A percentile compares a stretch with the other conserved stretches of the same genome.
Conservation (phyloP, 37 sponge, comb jelly and placozoan genomes). For the Ephydatia muelleri region DNA sequence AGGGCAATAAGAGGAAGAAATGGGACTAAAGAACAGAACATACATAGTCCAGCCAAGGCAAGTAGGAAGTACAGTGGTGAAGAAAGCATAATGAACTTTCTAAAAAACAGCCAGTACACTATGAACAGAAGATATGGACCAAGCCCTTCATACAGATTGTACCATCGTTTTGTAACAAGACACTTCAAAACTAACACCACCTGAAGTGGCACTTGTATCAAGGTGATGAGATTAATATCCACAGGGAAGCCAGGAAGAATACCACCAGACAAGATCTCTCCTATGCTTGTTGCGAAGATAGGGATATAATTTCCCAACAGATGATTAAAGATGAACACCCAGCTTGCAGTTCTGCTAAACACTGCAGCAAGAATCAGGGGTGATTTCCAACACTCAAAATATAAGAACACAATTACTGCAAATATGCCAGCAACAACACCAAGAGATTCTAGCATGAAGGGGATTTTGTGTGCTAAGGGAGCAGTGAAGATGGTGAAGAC, state of each 20-base stretch:
- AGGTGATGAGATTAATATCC: constrained; percentile 18
- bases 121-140: constrained; percentile 53
- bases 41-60: not conserved
- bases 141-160: constrained; percentile 30
- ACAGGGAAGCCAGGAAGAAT: constrained; percentile 9
- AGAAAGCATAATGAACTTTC: constrained; percentile 19
- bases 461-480: constrained; percentile 12
- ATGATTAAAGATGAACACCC: constrained; percentile 12
- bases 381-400: constrained; percentile 40
- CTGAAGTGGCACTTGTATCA: constrained; percentile 41
- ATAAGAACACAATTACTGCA: constrained; percentile 16
- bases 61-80: constrained; percentile 3
- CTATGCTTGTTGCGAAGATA: not conserved
- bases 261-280: constrained; percentile 11
- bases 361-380: constrained; percentile 3
- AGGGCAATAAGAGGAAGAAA: constrained; percentile 38
- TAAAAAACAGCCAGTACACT: constrained; percentile 35
- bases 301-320: not conserved
- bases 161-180: not conserved
- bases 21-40: constrained; percentile 6
- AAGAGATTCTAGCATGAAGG: constrained; percentile 6
- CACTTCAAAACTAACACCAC: not conserved
- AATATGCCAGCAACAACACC: constrained; percentile 3
- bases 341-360: not conserved
- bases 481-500: constrained; percentile 22